A percentile compares a stretch with the other conserved stretches of the same genome.
Evolutionary conservation across 35 echinoderm and acorn worm species (phyloP).

Genomic region (Diadema setosum): DNA sequence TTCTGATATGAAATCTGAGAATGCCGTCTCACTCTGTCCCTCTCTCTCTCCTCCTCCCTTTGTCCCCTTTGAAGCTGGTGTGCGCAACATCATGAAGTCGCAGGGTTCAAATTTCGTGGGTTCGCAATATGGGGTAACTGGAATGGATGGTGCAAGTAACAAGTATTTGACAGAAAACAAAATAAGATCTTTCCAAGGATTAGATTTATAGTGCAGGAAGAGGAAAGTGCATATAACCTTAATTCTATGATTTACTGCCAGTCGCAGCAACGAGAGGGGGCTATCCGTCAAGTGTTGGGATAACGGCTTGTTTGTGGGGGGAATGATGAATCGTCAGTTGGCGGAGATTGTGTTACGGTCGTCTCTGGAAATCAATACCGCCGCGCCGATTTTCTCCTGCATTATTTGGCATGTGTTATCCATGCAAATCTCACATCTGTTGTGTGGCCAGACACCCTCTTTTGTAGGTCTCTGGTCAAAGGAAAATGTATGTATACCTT

Average conservation of each 20-base stretch:
- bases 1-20: too few species aligned
- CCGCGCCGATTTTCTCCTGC: too few species aligned
- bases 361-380: neutral
- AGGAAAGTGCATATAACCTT: neutral
- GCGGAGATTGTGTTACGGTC: neutral
- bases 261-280: neutral
- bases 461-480: too few species aligned
- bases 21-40: neutral
- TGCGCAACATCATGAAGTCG: too few species aligned
- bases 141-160: neutral
- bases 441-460: too few species aligned
- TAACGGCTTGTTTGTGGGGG: neutral
- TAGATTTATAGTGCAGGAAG: neutral
- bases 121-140: neutral
- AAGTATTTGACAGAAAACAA: neutral
- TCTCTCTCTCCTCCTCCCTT: too few species aligned
- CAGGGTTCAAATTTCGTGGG: too few species aligned
- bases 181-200: neutral
- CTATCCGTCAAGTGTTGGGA: neutral
- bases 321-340: neutral
- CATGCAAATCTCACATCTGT: too few species aligned
- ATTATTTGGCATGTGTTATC: too few species aligned
- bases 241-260: neutral
- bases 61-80: too few species aligned
- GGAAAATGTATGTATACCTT: too few species aligned